Conservation (phyloP, 2,113 vertebrate genomes). For the Solenodon paradoxus region DNA sequence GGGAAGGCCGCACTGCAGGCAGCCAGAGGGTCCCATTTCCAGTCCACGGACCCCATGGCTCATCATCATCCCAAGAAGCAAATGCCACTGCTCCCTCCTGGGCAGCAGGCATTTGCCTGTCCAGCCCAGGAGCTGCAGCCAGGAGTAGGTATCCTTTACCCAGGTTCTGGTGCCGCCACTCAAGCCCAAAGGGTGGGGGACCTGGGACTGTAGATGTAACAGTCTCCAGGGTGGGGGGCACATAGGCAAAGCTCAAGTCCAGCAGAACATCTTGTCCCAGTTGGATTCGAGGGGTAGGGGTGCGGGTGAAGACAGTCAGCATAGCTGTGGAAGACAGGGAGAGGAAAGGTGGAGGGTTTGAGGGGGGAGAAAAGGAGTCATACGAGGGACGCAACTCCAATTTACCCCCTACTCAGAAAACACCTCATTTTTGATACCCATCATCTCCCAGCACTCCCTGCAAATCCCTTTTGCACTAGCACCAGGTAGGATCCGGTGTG, state of each 20-base stretch:
- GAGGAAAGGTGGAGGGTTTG: not conserved
- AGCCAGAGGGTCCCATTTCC: conserved; percentile 88
- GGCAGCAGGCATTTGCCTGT: conserved; percentile 74
- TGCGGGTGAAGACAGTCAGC: conserved; percentile 85
- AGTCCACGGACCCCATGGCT: conserved; percentile 74
- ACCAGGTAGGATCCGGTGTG: not conserved
- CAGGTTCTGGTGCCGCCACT: conserved; percentile 91
- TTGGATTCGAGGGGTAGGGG: conserved; percentile 65
- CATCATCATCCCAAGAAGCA: conserved; percentile 70
- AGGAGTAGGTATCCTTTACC: conserved; percentile 87
- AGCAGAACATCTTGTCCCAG: conserved; percentile 83
- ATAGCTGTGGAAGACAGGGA: conserved; percentile 78
- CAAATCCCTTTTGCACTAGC: not conserved
- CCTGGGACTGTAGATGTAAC: conserved; percentile 54
- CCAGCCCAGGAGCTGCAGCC: conserved; percentile 81
- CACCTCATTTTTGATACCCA: not conserved
- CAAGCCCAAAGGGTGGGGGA: conserved; percentile 86
- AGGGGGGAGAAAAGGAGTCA: not conserved
- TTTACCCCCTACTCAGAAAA: not conserved
- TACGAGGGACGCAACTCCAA: not conserved
- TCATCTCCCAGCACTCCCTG: not conserved
- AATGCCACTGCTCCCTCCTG: conserved; percentile 82
- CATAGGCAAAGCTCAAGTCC: conserved; percentile 84
- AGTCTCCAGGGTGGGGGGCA: conserved; percentile 63
- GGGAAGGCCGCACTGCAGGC: conserved; percentile 79